A percentile compares a stretch with the other conserved stretches of the same genome.
Conservation (phyloP, 2,113 vertebrate species). For the Gracilinanus agilis region DNA sequence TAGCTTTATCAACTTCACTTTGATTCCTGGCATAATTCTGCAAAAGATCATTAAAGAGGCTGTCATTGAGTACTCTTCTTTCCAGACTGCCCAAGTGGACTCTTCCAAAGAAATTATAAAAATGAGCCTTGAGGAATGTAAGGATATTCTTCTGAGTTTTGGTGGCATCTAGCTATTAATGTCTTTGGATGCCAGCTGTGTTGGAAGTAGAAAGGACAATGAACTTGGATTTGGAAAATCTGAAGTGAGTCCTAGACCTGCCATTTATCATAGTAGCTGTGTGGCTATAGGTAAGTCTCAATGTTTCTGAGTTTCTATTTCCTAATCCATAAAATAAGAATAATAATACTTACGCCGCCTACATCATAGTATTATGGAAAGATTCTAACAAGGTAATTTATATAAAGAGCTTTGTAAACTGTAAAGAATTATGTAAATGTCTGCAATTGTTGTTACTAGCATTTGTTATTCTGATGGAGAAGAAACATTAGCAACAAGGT, state of each 20-base stretch:
- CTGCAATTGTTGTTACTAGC: background rate
- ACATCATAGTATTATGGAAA: background rate
- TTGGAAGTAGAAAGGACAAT: background rate
- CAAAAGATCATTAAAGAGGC: background rate
- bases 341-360: background rate
- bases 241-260: background rate
- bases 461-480: constrained; percentile 46
- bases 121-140: background rate
- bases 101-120: background rate
- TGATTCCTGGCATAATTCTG: background rate
- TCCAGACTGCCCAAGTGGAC: background rate
- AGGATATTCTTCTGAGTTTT: background rate
- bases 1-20: background rate
- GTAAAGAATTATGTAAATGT: background rate
- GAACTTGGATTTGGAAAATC: background rate
- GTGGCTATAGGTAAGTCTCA: background rate
- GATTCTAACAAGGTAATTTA: background rate
- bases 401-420: background rate
- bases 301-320: background rate
- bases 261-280: background rate
- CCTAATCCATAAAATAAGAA: too few relatives aligned
- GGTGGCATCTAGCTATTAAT: background rate
- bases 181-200: background rate
- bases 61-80: background rate
- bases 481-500: background rate